These are phyloP conservation scores for Nymphalis urticae DNA, from an alignment of 2,888 invertebrate species.

Conservation along the genomic window DNA sequence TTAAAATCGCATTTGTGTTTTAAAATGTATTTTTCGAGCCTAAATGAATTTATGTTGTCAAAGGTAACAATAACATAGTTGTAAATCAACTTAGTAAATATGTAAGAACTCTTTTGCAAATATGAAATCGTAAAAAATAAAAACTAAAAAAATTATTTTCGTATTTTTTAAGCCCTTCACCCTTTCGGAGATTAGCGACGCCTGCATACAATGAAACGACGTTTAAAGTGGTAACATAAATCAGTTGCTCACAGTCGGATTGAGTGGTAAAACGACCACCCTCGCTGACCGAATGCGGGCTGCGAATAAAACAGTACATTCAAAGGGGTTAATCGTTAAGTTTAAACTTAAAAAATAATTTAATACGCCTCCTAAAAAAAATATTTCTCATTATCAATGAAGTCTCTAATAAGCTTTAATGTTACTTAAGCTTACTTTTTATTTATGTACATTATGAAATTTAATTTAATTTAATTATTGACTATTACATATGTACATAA, in stretches of 20 bases:
- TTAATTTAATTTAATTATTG: too few relatives aligned
- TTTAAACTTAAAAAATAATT: neutral
- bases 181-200: conserved; percentile 59
- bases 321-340: conserved; percentile 3
- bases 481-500: too few relatives aligned
- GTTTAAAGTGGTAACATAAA: conserved; percentile 65
- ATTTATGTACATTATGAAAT: too few relatives aligned
- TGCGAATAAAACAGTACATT: conserved; percentile 38
- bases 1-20: too few relatives aligned
- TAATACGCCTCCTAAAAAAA: neutral
- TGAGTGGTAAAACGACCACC: conserved; percentile 53
- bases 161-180: conserved; percentile 15
- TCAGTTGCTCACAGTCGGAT: conserved; percentile 54
- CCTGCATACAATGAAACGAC: conserved; percentile 60
- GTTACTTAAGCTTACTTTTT: too few relatives aligned
- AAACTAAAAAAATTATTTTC: neutral
- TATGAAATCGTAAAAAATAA: conserved; percentile 1
- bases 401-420: too few relatives aligned
- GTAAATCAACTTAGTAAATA: too few relatives aligned
- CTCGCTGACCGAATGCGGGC: conserved; percentile 56
- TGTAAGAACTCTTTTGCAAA: neutral
- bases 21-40: too few relatives aligned
- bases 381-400: too few relatives aligned
- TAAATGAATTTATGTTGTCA: too few relatives aligned
- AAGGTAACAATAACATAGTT: too few relatives aligned